phyloP scores from a whole-genome alignment of 2,888 invertebrate genomes.

The Zygothrica quintamaculata region DNA sequence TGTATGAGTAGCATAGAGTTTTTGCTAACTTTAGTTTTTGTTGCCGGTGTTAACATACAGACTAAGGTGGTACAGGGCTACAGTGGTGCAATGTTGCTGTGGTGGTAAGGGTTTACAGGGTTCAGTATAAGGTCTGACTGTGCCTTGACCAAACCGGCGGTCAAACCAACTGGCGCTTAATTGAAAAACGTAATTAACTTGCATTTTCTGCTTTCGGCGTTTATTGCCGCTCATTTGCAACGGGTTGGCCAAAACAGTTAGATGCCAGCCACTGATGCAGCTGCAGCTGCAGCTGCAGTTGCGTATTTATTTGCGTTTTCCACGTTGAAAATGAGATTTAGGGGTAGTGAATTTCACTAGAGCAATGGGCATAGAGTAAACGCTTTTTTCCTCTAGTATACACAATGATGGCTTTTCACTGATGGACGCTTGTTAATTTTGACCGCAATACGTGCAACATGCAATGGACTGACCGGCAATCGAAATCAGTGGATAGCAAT shows the following conservation, averaged over 20 bases:
- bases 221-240: slow-evolving; percentile 79
- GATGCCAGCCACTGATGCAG: slow-evolving; percentile 20
- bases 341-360: too few species aligned
- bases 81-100: too few species aligned
- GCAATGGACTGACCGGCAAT: slow-evolving; percentile 28
- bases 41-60: slow-evolving; percentile 21
- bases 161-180: slow-evolving; percentile 66
- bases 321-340: slow-evolving; percentile 30
- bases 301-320: slow-evolving; percentile 69
- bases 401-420: slow-evolving; percentile 32
- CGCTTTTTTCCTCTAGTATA: too few species aligned
- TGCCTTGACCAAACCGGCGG: slow-evolving; percentile 40
- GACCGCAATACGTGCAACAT: slow-evolving; percentile 65
- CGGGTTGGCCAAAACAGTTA: slow-evolving; percentile 49
- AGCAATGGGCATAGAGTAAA: slow-evolving; percentile 5
- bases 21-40: slow-evolving; percentile 18
- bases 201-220: slow-evolving; percentile 78
- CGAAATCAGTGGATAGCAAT: slow-evolving; percentile 11
- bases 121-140: slow-evolving; percentile 5
- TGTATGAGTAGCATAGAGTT: slow-evolving; percentile 10
- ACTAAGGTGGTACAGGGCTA: too few species aligned
- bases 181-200: slow-evolving; percentile 80
- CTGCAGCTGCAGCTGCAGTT: slow-evolving; percentile 37
- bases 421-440: slow-evolving; percentile 60
- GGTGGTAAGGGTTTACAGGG: background rate